Base-by-base conservation (phyloP, 2,888 invertebrate species). In the Tinea pellionella region DNA sequence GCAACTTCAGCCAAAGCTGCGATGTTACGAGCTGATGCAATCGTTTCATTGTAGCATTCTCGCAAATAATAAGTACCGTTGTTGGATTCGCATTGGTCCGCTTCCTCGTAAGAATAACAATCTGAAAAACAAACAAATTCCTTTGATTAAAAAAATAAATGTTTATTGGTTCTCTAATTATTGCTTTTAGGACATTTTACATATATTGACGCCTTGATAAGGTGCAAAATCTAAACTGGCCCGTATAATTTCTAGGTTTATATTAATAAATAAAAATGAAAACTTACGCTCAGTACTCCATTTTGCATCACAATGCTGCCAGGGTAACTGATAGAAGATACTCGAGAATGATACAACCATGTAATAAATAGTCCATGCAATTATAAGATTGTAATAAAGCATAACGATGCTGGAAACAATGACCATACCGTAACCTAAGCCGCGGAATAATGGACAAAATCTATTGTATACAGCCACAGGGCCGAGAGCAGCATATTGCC, bases 381-480 rank as follows among this genome's bases (percentile, higher is more conserved):
- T 93, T 64, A 93, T 92, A 47, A 93, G 87, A 72, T 93, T 93
- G 74, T 93, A 93, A 71, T 93, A 93, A 42, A 93, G 82, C 92
- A 93, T 92, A 24, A 93, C 93, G 63, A 93, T 89, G 63, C 90
- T 88, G 63, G 93, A 93, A n/a, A 93, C 91, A 63, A 92, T 90
- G 62, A 93, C 91, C 93, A 93, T 93, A 64, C 92, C 93, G 64
- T 92, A 92, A 61, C 93, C 93, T 12, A 93, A 78, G 9, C 93
- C 93, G 64, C 91, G 90, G 69, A 95, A 92, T 8, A 95, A 87
- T 0, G 93, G 93, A 65, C 93, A 94, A 74, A 95, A 93, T 68
- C 92, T 90, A 67, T 92, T 91, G 88, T 94, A 95, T 57, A 94
- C 93, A 13, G 93, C 93, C 13, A 94, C 93, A 0, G 95, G 94